Percentiles rank a stretch among this genome's conserved stretches.
These are phyloP conservation scores for Emys orbicularis DNA, from an alignment of 2,797 vertebrate species.

Conservation along the genomic window DNA sequence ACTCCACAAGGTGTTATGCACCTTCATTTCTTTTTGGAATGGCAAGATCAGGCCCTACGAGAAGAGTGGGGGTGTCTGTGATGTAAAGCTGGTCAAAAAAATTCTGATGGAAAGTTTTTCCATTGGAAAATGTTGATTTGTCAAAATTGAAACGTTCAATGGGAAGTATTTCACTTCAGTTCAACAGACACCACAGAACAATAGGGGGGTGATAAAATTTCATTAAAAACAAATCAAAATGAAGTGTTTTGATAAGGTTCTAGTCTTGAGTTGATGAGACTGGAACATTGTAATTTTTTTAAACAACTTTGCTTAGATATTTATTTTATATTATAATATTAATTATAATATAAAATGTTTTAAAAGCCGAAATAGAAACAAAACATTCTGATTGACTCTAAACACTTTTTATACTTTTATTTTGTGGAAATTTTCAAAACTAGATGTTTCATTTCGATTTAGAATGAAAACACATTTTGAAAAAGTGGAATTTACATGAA, in stretches of 20 bases:
- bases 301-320: background rate
- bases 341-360: background rate
- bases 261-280: background rate
- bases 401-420: background rate
- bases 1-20: background rate
- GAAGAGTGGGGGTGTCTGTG: background rate
- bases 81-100: background rate
- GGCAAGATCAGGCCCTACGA: background rate
- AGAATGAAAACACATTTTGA: background rate
- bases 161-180: too few relatives aligned
- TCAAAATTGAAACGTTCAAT: background rate
- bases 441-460: background rate
- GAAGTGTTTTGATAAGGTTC: background rate
- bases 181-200: too few relatives aligned
- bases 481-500: background rate
- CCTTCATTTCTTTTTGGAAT: background rate
- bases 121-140: background rate
- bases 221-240: too few relatives aligned
- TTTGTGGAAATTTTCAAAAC: background rate
- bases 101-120: background rate
- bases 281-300: background rate
- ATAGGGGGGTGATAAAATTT: background rate
- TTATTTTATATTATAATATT: background rate
- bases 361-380: background rate
- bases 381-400: background rate